phyloP scores from a whole-genome alignment of 2,113 vertebrate species.

The Lasiurus borealis region DNA sequence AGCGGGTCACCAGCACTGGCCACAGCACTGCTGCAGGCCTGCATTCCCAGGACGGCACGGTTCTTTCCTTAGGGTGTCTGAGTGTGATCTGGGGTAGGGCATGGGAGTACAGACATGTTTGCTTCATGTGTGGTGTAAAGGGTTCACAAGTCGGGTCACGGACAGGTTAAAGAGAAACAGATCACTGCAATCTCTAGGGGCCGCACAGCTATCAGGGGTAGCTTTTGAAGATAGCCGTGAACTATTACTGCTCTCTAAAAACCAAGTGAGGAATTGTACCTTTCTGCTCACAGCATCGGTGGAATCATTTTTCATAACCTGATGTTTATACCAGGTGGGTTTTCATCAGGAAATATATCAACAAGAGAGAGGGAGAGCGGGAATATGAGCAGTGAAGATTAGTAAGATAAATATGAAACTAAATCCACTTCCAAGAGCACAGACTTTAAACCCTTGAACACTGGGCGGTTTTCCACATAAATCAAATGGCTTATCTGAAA shows the following conservation, averaged over 20 bases:
- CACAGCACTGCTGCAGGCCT: neutral
- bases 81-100: neutral
- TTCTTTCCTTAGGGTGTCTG: neutral
- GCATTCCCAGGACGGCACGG: neutral
- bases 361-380: too few species aligned
- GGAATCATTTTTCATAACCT: neutral
- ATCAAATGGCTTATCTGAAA: constrained; percentile 40
- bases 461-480: neutral
- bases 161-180: neutral
- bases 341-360: constrained; percentile 8
- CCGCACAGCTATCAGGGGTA: neutral
- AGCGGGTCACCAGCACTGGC: neutral
- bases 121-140: neutral
- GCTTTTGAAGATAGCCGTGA: constrained; percentile 26
- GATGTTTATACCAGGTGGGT: neutral
- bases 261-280: constrained; percentile 20
- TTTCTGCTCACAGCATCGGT: constrained; percentile 11
- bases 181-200: neutral
- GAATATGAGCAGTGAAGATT: neutral
- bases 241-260: neutral
- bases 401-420: neutral
- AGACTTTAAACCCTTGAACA: neutral
- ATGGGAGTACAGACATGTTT: neutral
- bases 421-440: constrained; percentile 25
- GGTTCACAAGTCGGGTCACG: neutral